phyloP scores from a whole-genome alignment of 2,888 invertebrate species.

The Ochropleura leucogaster region DNA sequence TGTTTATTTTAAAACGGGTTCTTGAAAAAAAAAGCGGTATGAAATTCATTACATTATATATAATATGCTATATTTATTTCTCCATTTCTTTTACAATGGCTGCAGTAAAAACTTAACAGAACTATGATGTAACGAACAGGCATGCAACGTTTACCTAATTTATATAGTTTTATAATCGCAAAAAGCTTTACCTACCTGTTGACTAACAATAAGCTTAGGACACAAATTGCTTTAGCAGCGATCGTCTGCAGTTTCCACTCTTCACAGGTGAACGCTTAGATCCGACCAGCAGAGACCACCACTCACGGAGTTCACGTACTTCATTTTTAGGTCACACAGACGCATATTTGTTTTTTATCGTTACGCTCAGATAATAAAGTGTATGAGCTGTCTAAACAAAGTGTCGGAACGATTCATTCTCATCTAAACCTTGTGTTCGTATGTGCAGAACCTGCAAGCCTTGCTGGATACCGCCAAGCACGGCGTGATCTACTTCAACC shows the following conservation, averaged over 20 bases:
- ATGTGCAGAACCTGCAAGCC: conserved; percentile 76
- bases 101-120: background rate
- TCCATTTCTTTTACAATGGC: background rate
- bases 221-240: background rate
- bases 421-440: background rate
- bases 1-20: conserved; percentile 14
- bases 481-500: conserved; percentile 85
- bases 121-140: conserved; percentile 6
- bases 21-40: conserved; percentile 22
- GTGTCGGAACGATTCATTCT: background rate
- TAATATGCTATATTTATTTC: conserved; percentile 4
- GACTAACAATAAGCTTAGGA: background rate
- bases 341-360: background rate
- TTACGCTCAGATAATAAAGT: background rate
- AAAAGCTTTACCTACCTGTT: too few relatives aligned
- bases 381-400: background rate
- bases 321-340: background rate
- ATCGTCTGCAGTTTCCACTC: too few relatives aligned
- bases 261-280: background rate
- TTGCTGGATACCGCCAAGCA: conserved; percentile 79
- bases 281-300: background rate
- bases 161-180: background rate
- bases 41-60: conserved; percentile 4
- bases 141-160: conserved; percentile 7
- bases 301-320: background rate